Evolutionary conservation across 2,113 vertebrate genomes (phyloP).

Genomic region (Pelvicachromis taeniatus): DNA sequence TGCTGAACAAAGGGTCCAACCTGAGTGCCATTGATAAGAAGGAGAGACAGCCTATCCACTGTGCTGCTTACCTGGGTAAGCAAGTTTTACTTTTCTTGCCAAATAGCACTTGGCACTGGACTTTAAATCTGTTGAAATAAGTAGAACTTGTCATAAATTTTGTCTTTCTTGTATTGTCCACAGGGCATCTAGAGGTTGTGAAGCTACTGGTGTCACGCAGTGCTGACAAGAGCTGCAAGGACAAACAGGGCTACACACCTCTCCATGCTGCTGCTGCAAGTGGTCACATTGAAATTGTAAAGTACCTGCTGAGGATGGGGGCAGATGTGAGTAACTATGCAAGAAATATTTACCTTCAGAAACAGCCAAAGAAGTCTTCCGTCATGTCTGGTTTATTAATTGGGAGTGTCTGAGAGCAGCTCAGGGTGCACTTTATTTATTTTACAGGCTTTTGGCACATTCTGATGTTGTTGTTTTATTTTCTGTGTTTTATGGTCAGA

Average conservation of each 20-base stretch:
- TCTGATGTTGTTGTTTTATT: not conserved
- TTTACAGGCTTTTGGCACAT: not conserved
- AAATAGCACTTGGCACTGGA: not conserved
- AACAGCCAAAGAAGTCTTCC: not conserved
- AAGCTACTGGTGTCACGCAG: conserved; percentile 90
- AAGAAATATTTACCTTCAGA: not conserved
- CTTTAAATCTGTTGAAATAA: not conserved
- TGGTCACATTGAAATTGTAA: conserved; percentile 90
- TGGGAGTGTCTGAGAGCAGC: not conserved
- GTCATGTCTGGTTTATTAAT: not conserved
- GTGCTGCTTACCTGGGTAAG: conserved; percentile 91
- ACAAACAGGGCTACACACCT: conserved; percentile 92
- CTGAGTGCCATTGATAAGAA: conserved; percentile 92
- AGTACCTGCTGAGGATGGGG: conserved; percentile 88
- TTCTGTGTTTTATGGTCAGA: conserved; percentile 65
- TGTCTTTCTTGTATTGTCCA: not conserved
- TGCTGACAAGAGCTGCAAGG: conserved; percentile 88
- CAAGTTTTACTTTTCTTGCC: not conserved
- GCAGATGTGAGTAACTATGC: conserved; percentile 78
- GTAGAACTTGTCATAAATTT: not conserved
- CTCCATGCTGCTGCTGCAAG: conserved; percentile 92
- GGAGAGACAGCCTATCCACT: conserved; percentile 91
- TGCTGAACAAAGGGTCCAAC: conserved; percentile 92
- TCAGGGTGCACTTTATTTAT: not conserved
- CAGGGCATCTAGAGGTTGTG: conserved; percentile 91